Percentiles rank a stretch among this genome's conserved stretches.
These are phyloP conservation scores for Apocrypta bakeri DNA, from an alignment of 1,140 invertebrate species.

Conservation along the genomic window DNA sequence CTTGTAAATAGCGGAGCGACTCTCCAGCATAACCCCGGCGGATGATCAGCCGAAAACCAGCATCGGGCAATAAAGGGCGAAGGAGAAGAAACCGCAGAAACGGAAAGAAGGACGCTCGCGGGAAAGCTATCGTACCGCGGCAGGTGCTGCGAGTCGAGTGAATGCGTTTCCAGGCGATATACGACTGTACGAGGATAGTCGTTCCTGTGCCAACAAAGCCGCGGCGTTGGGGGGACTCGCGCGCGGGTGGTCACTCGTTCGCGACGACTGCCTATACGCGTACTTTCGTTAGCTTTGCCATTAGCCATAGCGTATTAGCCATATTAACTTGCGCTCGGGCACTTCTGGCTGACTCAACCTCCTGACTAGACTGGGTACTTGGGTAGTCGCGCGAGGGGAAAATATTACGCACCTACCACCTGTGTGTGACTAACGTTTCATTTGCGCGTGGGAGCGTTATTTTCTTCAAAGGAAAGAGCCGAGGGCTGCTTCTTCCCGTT, in stretches of 20 bases:
- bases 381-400: conserved; percentile 1
- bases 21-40: conserved; percentile 63
- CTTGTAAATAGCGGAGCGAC: conserved; percentile 72
- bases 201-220: neutral
- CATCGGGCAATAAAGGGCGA: neutral
- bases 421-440: neutral
- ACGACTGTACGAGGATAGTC: too few relatives aligned
- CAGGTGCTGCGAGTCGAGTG: conserved; percentile 44
- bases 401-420: neutral
- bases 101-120: neutral
- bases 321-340: too few relatives aligned
- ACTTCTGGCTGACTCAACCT: too few relatives aligned
- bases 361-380: too few relatives aligned
- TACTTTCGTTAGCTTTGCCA: too few relatives aligned
- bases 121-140: conserved; percentile 24
- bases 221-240: neutral
- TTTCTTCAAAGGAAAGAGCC: neutral
- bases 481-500: too few relatives aligned
- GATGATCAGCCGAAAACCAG: neutral
- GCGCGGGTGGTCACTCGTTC: neutral
- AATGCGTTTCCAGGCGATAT: neutral
- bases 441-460: neutral
- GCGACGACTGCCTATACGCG: neutral
- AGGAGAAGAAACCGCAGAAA: neutral
- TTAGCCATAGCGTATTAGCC: too few relatives aligned